Evolutionary conservation across 2,113 vertebrate species (phyloP).

Genomic region (Xiphophorus maculatus): DNA sequence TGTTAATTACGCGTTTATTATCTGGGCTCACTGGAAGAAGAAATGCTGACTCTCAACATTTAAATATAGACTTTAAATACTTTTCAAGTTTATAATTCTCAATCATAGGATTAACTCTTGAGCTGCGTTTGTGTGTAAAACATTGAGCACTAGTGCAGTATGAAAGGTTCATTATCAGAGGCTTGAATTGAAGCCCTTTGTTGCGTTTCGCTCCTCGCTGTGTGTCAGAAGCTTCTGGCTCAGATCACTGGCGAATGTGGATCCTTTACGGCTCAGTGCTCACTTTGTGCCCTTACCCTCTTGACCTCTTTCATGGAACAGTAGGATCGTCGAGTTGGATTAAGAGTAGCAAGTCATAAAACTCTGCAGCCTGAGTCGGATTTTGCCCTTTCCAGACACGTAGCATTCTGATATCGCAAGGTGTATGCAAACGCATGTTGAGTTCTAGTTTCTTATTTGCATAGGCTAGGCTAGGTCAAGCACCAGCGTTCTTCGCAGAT

Average conservation of each 20-base stretch:
- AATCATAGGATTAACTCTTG: not conserved
- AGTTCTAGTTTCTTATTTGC: not conserved
- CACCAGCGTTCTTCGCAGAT: not conserved
- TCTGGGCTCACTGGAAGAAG: not conserved
- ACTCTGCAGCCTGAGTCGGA: not conserved
- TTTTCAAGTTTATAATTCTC: not conserved
- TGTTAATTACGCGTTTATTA: not conserved
- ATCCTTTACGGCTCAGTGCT: not conserved
- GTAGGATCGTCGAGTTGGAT: not conserved
- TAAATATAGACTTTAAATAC: not conserved
- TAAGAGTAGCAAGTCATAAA: not conserved
- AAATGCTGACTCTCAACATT: not conserved
- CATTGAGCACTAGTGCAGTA: not conserved
- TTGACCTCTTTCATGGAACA: not conserved
- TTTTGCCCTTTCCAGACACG: not conserved
- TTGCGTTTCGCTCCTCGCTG: not conserved
- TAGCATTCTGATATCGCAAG: not conserved
- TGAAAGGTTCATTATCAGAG: too few species aligned
- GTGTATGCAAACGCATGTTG: not conserved
- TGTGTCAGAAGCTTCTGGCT: not conserved
- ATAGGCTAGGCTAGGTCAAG: not conserved
- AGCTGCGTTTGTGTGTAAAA: not conserved
- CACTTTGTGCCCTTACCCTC: not conserved
- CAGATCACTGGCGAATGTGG: not conserved
- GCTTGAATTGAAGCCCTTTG: too few species aligned